These are phyloP conservation scores for Acanthochromis polyacanthus DNA, from an alignment of 2,113 vertebrate genomes.

Conservation along the genomic window DNA sequence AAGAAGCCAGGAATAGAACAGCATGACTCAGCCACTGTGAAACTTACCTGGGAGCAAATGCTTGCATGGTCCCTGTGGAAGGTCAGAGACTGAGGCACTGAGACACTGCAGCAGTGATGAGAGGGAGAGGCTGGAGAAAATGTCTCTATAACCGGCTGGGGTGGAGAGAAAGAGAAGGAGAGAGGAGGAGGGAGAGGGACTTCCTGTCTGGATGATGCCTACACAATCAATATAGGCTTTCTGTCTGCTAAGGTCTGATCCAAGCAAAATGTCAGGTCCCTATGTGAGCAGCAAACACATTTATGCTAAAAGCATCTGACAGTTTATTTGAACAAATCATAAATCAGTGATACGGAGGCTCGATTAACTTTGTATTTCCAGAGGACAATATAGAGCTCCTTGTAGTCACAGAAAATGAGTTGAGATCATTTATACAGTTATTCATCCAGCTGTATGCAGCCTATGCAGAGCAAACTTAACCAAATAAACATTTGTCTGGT, in stretches of 20 bases:
- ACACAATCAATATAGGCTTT: constrained; percentile 25
- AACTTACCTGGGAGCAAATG: constrained; percentile 80
- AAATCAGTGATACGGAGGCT: background rate
- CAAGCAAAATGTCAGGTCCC: constrained; percentile 24
- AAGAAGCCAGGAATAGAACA: constrained; percentile 28
- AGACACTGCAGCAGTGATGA: constrained; percentile 72
- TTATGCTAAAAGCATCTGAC: background rate
- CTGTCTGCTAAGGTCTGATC: constrained; percentile 51
- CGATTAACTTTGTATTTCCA: no score
- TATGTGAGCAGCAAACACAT: constrained; percentile 7
- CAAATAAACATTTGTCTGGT: no score
- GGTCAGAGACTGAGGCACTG: constrained; percentile 58
- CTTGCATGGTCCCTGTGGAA: constrained; percentile 78
- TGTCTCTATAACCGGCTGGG: constrained; percentile 29
- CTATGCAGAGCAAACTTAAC: no score
- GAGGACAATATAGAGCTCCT: background rate
- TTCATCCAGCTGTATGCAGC: no score
- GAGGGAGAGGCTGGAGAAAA: constrained; percentile 62
- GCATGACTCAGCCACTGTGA: constrained; percentile 22
- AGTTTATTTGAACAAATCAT: background rate
- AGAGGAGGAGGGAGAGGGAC: constrained; percentile 29
- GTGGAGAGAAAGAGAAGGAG: constrained; percentile 25
- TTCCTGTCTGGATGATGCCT: no score
- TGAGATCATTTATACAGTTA: no score
- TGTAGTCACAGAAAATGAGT: background rate